phyloP scores from a whole-genome alignment of 2,888 invertebrate genomes.

The Agrypnus murinus region DNA sequence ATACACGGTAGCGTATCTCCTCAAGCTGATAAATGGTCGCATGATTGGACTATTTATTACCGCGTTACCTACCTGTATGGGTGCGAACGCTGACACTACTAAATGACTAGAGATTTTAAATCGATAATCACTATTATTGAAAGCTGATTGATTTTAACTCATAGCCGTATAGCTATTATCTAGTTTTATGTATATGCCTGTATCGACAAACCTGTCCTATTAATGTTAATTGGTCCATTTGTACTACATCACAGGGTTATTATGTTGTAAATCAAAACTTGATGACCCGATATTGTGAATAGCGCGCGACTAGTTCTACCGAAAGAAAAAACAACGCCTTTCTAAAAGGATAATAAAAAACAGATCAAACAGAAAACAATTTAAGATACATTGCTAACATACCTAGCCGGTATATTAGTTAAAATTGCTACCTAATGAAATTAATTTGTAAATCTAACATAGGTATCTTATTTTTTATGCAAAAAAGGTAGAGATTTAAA shows the following conservation, averaged over 20 bases:
- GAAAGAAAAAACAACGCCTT: neutral
- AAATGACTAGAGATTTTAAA: slow-evolving; percentile 56
- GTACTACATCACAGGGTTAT: slow-evolving; percentile 59
- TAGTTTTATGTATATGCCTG: slow-evolving; percentile 41
- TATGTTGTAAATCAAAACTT: slow-evolving; percentile 60
- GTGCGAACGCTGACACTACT: slow-evolving; percentile 56
- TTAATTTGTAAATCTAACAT: too few relatives aligned
- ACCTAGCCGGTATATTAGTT: too few relatives aligned
- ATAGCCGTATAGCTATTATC: slow-evolving; percentile 42
- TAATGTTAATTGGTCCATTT: slow-evolving; percentile 61
- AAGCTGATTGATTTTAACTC: slow-evolving; percentile 58
- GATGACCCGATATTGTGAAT: slow-evolving; percentile 22
- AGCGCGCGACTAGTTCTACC: slow-evolving; percentile 8
- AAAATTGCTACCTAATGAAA: too few relatives aligned
- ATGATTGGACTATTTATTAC: slow-evolving; percentile 60
- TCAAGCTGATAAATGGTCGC: slow-evolving; percentile 60
- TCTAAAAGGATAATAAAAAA: too few relatives aligned
- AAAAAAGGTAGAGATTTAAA: too few relatives aligned
- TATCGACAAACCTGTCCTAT: slow-evolving; percentile 59
- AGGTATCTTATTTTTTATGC: too few relatives aligned
- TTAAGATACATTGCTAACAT: too few relatives aligned
- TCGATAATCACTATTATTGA: slow-evolving; percentile 61
- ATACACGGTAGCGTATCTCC: slow-evolving; percentile 61
- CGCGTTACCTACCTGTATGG: slow-evolving; percentile 54
- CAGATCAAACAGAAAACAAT: too few relatives aligned